Percentiles rank a stretch among this genome's conserved stretches.
These are phyloP conservation scores for Scaptodrosophila latifasciaeformis DNA, from an alignment of 2,888 invertebrate genomes.

Conservation along the genomic window DNA sequence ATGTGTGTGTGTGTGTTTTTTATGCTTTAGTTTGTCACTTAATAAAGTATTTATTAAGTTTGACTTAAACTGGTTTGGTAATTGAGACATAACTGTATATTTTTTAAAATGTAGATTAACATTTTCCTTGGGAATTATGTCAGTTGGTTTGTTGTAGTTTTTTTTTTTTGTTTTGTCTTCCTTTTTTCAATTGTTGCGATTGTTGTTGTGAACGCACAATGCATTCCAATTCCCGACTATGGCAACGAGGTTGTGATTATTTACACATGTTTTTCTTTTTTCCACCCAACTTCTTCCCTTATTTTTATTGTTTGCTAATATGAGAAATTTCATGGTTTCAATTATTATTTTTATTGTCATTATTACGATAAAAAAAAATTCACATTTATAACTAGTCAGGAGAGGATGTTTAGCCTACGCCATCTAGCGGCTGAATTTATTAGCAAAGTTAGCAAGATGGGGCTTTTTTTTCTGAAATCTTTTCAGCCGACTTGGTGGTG, in stretches of 20 bases:
- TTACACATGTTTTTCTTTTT: background rate
- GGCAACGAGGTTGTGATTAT: background rate
- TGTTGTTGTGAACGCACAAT: conserved; percentile 1
- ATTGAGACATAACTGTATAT: conserved; percentile 58
- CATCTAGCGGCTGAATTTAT: too few species aligned
- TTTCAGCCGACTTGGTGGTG: too few species aligned
- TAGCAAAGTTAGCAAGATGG: too few species aligned
- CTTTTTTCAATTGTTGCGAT: background rate
- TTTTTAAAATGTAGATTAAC: conserved; percentile 49
- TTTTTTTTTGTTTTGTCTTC: conserved; percentile 18
- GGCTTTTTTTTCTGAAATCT: too few species aligned
- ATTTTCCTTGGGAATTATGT: conserved; percentile 63
- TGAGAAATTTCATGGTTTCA: too few species aligned
- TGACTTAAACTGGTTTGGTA: conserved; percentile 45
- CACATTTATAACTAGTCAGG: too few species aligned
- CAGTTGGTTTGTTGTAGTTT: conserved; percentile 43
- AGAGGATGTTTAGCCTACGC: too few species aligned
- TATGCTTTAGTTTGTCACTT: conserved; percentile 24
- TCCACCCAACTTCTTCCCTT: too few species aligned
- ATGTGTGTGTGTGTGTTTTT: conserved; percentile 21
- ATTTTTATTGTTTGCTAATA: conserved; percentile 47
- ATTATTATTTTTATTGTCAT: too few species aligned
- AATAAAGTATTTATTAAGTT: conserved; percentile 29
- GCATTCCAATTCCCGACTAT: background rate
- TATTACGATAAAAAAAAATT: too few species aligned